phyloP scores from a whole-genome alignment of 2,888 invertebrate species.

The Drosophila birchii region DNA sequence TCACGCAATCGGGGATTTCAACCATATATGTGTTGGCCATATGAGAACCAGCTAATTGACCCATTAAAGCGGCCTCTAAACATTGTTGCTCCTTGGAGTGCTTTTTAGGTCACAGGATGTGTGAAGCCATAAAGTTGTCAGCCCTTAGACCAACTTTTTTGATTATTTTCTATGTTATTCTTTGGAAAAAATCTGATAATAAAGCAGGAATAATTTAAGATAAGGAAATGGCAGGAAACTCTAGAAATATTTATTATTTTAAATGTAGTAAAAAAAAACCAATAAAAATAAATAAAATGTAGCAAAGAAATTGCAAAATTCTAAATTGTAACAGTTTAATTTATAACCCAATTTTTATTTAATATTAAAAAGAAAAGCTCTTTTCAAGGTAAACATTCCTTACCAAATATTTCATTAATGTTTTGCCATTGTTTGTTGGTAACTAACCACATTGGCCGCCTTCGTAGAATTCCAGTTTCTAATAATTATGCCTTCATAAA shows the following conservation, averaged over 20 bases:
- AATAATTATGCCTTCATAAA: constrained; percentile 32
- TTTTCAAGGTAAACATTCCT: not conserved
- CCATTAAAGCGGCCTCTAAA: constrained; percentile 32
- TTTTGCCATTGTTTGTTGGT: constrained; percentile 1
- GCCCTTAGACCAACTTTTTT: not conserved
- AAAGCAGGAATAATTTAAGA: not conserved
- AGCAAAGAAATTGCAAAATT: no score
- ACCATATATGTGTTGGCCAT: constrained; percentile 8
- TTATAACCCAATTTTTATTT: not conserved
- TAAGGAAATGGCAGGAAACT: not conserved
- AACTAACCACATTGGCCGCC: not conserved
- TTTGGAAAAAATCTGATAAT: not conserved
- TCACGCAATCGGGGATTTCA: constrained; percentile 32
- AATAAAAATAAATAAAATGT: not conserved
- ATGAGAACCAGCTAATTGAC: constrained; percentile 41
- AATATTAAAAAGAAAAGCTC: not conserved
- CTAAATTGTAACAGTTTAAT: not conserved
- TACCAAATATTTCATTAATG: constrained; percentile 4
- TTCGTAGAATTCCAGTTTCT: constrained; percentile 10
- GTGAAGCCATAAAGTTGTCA: constrained; percentile 31
- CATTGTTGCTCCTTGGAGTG: constrained; percentile 34
- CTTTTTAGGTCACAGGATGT: constrained; percentile 35
- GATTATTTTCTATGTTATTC: constrained; percentile 3
- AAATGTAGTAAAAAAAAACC: not conserved
- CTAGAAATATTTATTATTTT: not conserved